Base-by-base conservation (phyloP, 2,113 vertebrate species). In the Osmerus mordax region DNA sequence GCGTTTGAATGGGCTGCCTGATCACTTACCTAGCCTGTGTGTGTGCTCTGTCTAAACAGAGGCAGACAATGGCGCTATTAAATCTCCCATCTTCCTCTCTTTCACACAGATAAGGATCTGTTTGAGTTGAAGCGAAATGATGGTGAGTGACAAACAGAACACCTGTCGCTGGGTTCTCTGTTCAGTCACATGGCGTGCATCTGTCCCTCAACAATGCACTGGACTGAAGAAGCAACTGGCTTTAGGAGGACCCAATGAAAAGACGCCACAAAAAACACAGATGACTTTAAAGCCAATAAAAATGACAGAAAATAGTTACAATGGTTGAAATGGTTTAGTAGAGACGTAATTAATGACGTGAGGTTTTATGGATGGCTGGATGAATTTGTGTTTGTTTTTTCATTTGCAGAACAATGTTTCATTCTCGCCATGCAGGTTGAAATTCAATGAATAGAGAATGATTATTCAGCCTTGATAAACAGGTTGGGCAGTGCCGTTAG, bases 41-140 rank as follows among this genome's bases (percentile, higher is more conserved):
- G 80, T 87, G 86, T 87, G 78, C 73, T 78, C 82, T 82, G 75
- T 36, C 70, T 72, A 70, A 25, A 19, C 25, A 64, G 14, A 0
- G 19, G 13, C 63, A 56, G 55, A 76, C 70, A 67, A 74, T 71
- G 19, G 65, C 60, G 66, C 67, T 0, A 12, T 64, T 29, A 62
- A 60, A 67, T 70, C 28, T 0, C 59, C 8, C 18, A 58, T 66
- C 63, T 66, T 36, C 9, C 73, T 65, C 58, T 66, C 63, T 68
- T 75, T 71, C 70, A 82, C 80, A 70, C 77, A 70, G 64, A 83
- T 65, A 76, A 78, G 70, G 63, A 65, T 75, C 55, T 66, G 74
- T 81, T 80, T 16, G 69, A 81, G 77, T 72, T 83, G 4, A 51
- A 2, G 65, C 32, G 70, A 70, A 67, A 67, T 67, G 82, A 76